These are phyloP conservation scores for Hyposmocoma kahamanoa DNA, from an alignment of 1,140 invertebrate species.

Conservation along the genomic window DNA sequence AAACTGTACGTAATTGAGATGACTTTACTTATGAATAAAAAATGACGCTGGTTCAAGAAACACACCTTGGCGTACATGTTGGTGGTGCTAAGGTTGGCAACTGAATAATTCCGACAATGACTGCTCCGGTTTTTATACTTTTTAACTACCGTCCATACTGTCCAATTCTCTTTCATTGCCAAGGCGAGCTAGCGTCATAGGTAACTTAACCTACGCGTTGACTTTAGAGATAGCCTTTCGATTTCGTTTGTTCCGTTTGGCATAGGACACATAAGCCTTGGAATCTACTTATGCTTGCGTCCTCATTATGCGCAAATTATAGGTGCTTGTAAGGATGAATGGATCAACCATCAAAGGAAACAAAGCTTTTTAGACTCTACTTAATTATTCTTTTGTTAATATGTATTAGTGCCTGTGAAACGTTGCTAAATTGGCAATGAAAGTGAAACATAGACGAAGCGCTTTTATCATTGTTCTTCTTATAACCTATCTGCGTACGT, in stretches of 20 bases:
- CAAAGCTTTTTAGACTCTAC: too few relatives aligned
- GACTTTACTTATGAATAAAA: too few relatives aligned
- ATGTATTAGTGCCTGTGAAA: too few relatives aligned
- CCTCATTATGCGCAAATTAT: not conserved
- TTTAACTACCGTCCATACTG: constrained; percentile 24
- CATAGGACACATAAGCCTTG: constrained; percentile 27
- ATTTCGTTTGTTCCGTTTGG: constrained; percentile 57
- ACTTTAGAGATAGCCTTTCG: constrained; percentile 64
- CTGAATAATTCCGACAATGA: constrained; percentile 60
- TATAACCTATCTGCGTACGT: too few relatives aligned
- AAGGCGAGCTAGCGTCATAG: constrained; percentile 45
- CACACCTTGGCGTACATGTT: constrained; percentile 70
- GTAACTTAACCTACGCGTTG: constrained; percentile 36
- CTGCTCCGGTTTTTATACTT: constrained; percentile 55
- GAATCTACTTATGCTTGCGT: not conserved
- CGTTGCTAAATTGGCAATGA: too few relatives aligned
- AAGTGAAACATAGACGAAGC: too few relatives aligned
- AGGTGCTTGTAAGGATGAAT: not conserved
- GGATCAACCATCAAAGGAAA: not conserved
- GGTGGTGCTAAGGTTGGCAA: constrained; percentile 59
- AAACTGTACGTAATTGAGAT: too few relatives aligned
- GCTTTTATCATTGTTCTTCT: too few relatives aligned
- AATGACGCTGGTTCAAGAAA: too few relatives aligned
- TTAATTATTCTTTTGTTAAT: too few relatives aligned
- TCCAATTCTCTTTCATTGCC: constrained; percentile 66